Conservation (phyloP, 2,113 vertebrate genomes). For the Agapornis roseicollis region DNA sequence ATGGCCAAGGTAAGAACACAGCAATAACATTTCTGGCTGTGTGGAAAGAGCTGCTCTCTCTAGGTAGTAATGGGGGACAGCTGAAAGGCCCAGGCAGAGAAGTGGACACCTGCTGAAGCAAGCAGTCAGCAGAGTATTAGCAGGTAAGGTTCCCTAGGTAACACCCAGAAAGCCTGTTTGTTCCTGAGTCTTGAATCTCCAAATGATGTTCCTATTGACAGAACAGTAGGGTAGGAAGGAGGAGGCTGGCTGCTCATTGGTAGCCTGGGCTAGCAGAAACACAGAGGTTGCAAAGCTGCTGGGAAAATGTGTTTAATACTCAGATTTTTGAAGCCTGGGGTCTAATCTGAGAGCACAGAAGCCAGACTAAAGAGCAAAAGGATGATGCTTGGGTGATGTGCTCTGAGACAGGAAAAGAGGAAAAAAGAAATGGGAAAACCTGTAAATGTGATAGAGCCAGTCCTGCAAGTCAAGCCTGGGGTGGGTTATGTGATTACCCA, state of each 20-base stretch:
- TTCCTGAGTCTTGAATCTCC: not conserved
- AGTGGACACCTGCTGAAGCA: not conserved
- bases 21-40: not conserved
- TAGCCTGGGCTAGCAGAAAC: not conserved
- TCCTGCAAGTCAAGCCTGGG: not conserved
- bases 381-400: not conserved
- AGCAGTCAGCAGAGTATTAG: not conserved
- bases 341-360: not conserved
- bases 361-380: not conserved
- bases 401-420: not conserved
- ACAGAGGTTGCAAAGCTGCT: not conserved
- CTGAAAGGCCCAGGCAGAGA: not conserved
- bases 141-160: not conserved
- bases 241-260: not conserved
- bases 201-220: not conserved
- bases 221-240: not conserved
- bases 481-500: fast-evolving
- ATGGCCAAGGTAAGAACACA: not conserved
- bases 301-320: not conserved
- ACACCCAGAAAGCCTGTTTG: not conserved
- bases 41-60: not conserved
- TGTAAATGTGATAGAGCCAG: not conserved
- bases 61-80: not conserved
- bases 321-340: not conserved
- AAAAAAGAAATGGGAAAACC: not conserved